phyloP scores from a whole-genome alignment of 2,113 vertebrate genomes.

The Pampusana beccarii region DNA sequence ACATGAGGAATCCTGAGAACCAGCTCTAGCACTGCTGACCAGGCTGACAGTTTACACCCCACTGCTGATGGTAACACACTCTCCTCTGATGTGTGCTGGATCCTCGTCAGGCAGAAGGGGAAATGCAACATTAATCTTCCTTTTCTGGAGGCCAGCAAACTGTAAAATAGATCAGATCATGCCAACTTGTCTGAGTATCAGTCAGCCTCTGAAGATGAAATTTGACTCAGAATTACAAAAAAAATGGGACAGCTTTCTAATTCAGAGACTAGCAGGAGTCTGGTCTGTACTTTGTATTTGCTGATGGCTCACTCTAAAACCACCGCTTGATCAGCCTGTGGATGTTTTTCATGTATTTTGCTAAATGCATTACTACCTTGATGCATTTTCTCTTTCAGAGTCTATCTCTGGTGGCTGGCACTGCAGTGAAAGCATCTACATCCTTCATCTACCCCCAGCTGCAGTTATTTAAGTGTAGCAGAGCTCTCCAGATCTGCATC shows the following conservation, averaged over 20 bases:
- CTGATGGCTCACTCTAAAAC: not conserved
- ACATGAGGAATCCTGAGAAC: fast-evolving
- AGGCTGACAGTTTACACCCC: fast-evolving
- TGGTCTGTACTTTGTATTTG: fast-evolving
- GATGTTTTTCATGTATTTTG: not conserved
- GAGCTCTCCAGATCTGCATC: not conserved
- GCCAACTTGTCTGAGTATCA: not conserved
- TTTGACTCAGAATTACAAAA: not conserved
- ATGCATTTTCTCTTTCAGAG: not conserved
- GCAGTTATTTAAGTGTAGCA: not conserved
- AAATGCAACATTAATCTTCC: fast-evolving
- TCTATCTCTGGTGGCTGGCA: not conserved
- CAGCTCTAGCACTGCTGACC: fast-evolving
- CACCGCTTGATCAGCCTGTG: not conserved
- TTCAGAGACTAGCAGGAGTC: not conserved
- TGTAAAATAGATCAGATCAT: not conserved
- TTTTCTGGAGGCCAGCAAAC: not conserved
- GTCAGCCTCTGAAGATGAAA: not conserved
- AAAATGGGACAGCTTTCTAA: fast-evolving
- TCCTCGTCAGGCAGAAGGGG: not conserved
- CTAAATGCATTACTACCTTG: not conserved
- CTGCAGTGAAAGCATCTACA: not conserved
- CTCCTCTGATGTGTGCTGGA: not conserved
- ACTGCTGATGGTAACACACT: fast-evolving
- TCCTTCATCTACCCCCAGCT: not conserved